Evolutionary conservation across 2,888 invertebrate genomes (phyloP).

Genomic region (Gari tellinella): DNA sequence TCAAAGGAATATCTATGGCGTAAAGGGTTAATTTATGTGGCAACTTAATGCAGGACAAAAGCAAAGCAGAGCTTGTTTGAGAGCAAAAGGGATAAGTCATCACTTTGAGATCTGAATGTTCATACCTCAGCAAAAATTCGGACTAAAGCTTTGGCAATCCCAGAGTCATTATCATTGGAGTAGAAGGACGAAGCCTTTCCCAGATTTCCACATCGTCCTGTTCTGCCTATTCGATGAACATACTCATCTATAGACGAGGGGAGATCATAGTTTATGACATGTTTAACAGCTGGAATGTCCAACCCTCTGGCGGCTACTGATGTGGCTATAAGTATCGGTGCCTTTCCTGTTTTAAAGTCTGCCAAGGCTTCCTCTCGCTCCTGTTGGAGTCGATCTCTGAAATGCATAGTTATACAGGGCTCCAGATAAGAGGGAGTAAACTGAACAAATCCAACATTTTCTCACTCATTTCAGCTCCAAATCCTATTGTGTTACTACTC

Average conservation of each 20-base stretch:
- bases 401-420: too few relatives aligned
- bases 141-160: slow-evolving; percentile 88
- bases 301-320: slow-evolving; percentile 97
- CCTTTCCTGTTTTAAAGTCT: slow-evolving; percentile 92
- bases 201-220: slow-evolving; percentile 99
- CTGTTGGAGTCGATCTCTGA: slow-evolving; percentile 88
- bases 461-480: too few relatives aligned
- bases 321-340: slow-evolving; percentile 95
- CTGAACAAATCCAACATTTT: too few relatives aligned
- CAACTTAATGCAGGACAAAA: too few relatives aligned
- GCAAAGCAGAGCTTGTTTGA: too few relatives aligned
- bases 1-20: too few relatives aligned
- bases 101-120: too few relatives aligned
- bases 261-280: slow-evolving; percentile 99
- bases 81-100: too few relatives aligned
- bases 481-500: too few relatives aligned
- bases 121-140: slow-evolving; percentile 89
- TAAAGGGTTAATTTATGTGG: too few relatives aligned
- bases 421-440: too few relatives aligned
- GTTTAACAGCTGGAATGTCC: slow-evolving; percentile 95
- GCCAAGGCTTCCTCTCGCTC: slow-evolving; percentile 90
- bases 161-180: slow-evolving; percentile 85
- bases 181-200: slow-evolving; percentile 86
- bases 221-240: slow-evolving; percentile 98
- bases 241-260: slow-evolving; percentile 99